Conservation (phyloP, 2,113 vertebrate genomes). For the Urocynchramus pylzowi region DNA sequence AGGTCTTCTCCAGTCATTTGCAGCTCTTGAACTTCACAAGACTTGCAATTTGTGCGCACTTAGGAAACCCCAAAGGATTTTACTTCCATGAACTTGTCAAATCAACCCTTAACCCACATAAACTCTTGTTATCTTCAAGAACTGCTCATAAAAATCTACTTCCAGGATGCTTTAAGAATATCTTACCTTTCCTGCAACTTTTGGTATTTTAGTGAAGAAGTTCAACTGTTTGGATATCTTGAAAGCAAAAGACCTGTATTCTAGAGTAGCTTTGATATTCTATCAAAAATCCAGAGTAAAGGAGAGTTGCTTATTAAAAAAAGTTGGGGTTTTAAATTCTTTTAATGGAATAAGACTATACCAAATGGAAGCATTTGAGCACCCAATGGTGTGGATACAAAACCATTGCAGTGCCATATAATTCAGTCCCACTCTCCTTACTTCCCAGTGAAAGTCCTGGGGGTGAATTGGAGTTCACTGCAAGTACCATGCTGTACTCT, state of each 20-base stretch:
- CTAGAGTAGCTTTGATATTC: not conserved
- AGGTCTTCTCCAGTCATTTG: not conserved
- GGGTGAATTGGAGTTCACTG: not conserved
- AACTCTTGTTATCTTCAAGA: not conserved
- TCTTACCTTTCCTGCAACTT: not conserved
- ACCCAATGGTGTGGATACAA: not conserved
- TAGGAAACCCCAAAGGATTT: not conserved
- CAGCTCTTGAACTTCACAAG: not conserved
- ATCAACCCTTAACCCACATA: not conserved
- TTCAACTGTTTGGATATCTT: not conserved
- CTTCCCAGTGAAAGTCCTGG: not conserved
- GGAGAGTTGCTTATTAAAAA: not conserved
- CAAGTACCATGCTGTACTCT: not conserved
- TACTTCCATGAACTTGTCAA: not conserved
- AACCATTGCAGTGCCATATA: not conserved
- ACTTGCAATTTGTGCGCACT: not conserved
- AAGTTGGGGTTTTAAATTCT: accelerated
- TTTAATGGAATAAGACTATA: not conserved
- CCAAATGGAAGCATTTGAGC: not conserved
- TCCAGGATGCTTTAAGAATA: not conserved
- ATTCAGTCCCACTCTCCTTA: not conserved
- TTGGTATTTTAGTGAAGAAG: not conserved
- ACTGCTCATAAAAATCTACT: not conserved
- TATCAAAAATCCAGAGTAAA: not conserved
- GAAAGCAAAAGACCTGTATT: not conserved